Percentiles rank a stretch among this genome's conserved stretches.
These are phyloP conservation scores for Echiichthys vipera DNA, from an alignment of 2,797 vertebrate species.

Conservation along the genomic window DNA sequence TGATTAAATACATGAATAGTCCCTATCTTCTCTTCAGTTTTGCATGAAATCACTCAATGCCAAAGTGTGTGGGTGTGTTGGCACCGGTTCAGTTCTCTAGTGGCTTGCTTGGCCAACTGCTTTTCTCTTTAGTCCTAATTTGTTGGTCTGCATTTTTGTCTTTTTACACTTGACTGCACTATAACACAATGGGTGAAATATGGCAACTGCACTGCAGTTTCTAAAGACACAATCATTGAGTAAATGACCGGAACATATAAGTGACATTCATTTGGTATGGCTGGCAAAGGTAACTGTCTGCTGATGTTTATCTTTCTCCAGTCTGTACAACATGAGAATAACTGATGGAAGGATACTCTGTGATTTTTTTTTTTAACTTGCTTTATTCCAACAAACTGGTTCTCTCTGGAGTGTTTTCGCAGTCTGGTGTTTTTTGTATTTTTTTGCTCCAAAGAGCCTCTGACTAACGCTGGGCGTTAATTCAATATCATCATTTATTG, in stretches of 20 bases:
- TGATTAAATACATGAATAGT: slow-evolving; percentile 46
- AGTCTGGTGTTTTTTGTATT: not conserved
- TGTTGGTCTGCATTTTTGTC: slow-evolving; percentile 58
- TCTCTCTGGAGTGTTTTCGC: not conserved
- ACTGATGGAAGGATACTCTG: not conserved
- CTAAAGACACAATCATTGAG: slow-evolving; percentile 30
- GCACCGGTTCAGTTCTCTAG: slow-evolving; percentile 64
- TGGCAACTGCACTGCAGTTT: slow-evolving; percentile 10
- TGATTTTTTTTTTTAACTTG: not conserved
- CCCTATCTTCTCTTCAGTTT: slow-evolving; percentile 47
- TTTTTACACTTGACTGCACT: slow-evolving; percentile 52
- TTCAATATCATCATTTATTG: too few relatives aligned
- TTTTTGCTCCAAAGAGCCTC: not conserved
- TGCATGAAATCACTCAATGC: slow-evolving; percentile 54
- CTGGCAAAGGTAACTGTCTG: not conserved
- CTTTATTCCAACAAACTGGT: not conserved
- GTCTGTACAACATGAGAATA: not conserved
- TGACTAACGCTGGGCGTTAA: too few relatives aligned
- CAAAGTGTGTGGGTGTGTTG: slow-evolving; percentile 71
- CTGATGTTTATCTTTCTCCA: slow-evolving; percentile 2
- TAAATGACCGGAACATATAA: slow-evolving; percentile 11
- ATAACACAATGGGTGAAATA: slow-evolving; percentile 40
- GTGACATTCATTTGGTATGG: not conserved
- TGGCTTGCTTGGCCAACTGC: slow-evolving; percentile 67
- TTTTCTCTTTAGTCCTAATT: slow-evolving; percentile 71